Base-by-base conservation (phyloP, 2,113 vertebrate genomes). In the Formicarius rufipectus region DNA sequence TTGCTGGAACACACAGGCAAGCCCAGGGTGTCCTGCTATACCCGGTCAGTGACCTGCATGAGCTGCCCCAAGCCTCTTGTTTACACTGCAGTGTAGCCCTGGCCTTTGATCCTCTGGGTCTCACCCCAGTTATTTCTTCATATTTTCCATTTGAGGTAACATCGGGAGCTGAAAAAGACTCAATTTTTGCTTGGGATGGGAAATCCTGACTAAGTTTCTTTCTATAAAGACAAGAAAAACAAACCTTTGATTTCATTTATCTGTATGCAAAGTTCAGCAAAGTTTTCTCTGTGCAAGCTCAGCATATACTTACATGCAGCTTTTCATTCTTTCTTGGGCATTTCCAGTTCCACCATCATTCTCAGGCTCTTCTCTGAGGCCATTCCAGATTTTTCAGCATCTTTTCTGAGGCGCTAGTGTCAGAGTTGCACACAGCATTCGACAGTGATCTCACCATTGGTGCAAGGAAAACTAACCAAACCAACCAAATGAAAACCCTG, bases 31-130 rank as follows among this genome's bases (percentile, higher is more conserved):
- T 30, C 45, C 71, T 14, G 39, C 53, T 44, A 1, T 22, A n/a
- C 12, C 22, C 0, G 0, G 9, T 12, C 67, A 6, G 35, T 35
- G 76, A 72, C 72, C 64, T 13, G 55, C 21, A 2, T 30, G 19
- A 56, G 40, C 50, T 60, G 14, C 55, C 27, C 27, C 0, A 0
- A 20, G 40, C 21, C 56, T 35, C 40, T 12, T 2, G 0, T 53
- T 75, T 10, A 21, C 30, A 0, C 33, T 27, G 28, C 25, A 3
- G 2, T 6, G 33, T 44, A 40, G 50, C 64, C 45, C 68, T 25
- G 24, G 14, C 59, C 45, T 92, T 66, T 50, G 23, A 12, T 33
- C 81, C 7, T 12, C 24, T 47, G 62, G 4, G 55, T 33, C 42
- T 53, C 30, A 14, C 33, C 47, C 15, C 47, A 4, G 22, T 50